Conservation (phyloP, 2,888 invertebrate species). For the Digitonthophagus gazella region DNA sequence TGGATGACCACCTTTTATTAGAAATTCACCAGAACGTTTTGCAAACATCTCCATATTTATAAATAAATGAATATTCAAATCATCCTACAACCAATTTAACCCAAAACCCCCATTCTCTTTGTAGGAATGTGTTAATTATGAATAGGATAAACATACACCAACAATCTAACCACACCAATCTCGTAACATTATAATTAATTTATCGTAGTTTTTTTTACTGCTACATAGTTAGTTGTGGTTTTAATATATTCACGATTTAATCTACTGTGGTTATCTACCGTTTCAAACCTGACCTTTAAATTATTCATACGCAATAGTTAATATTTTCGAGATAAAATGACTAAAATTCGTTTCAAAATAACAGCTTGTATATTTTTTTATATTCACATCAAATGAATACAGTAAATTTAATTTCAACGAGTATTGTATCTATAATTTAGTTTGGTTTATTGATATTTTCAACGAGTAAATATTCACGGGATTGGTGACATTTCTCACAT, state of each 20-base stretch:
- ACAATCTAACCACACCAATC: neutral
- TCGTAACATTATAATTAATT: neutral
- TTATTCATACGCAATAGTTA: neutral
- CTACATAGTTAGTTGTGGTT: neutral
- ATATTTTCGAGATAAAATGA: neutral
- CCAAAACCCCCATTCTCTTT: neutral
- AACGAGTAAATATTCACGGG: neutral
- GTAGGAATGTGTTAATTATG: neutral
- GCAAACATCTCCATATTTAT: constrained; percentile 6
- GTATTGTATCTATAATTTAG: neutral
- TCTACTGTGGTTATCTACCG: neutral
- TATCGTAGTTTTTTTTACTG: neutral
- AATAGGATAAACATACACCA: neutral
- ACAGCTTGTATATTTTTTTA: neutral
- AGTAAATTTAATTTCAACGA: too few species aligned
- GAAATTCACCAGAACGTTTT: neutral
- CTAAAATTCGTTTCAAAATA: neutral
- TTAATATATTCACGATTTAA: neutral
- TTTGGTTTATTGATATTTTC: neutral
- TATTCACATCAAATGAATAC: neutral
- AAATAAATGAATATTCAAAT: constrained; percentile 14
- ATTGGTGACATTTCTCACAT: neutral
- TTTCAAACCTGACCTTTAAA: neutral
- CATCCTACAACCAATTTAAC: neutral
- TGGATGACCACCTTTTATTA: neutral